These are phyloP conservation scores for Paralichthys olivaceus DNA, from an alignment of 2,113 vertebrate species.

Conservation along the genomic window DNA sequence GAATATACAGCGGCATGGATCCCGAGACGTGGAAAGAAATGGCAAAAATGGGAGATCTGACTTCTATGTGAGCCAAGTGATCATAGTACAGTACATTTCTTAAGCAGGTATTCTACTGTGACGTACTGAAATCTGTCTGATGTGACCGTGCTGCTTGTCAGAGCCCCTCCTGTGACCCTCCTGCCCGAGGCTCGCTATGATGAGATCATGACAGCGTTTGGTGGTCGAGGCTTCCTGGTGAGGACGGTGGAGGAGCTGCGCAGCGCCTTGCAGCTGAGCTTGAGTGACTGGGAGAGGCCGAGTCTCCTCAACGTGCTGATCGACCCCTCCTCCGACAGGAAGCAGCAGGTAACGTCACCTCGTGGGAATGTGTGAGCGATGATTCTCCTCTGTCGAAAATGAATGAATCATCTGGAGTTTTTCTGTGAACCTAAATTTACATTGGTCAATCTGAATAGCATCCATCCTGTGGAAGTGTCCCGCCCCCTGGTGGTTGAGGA, in stretches of 20 bases:
- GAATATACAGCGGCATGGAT: slow-evolving; percentile 94
- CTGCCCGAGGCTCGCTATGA: slow-evolving; percentile 93
- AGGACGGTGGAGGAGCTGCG: slow-evolving; percentile 89
- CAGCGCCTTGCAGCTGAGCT: slow-evolving; percentile 82
- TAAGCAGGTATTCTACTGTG: neutral
- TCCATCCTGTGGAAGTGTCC: neutral
- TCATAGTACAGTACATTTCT: neutral
- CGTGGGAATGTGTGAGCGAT: neutral
- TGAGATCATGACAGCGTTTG: slow-evolving; percentile 91
- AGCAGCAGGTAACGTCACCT: slow-evolving; percentile 87
- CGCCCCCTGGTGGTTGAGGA: slow-evolving; percentile 25
- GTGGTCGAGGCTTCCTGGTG: slow-evolving; percentile 92
- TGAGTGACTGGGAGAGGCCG: slow-evolving; percentile 85
- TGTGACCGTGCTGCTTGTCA: slow-evolving; percentile 56
- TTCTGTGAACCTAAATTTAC: neutral
- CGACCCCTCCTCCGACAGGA: slow-evolving; percentile 89
- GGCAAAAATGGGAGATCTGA: slow-evolving; percentile 85
- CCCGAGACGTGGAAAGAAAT: slow-evolving; percentile 87
- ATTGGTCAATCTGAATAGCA: neutral
- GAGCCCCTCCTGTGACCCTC: slow-evolving; percentile 89
- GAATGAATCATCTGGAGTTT: neutral
- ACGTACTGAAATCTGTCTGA: neutral
- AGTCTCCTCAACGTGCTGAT: slow-evolving; percentile 94
- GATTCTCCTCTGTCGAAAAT: neutral
- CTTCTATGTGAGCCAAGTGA: slow-evolving; percentile 77